Evolutionary conservation across 2,888 invertebrate species (phyloP).

Genomic region (Mamestra brassicae): DNA sequence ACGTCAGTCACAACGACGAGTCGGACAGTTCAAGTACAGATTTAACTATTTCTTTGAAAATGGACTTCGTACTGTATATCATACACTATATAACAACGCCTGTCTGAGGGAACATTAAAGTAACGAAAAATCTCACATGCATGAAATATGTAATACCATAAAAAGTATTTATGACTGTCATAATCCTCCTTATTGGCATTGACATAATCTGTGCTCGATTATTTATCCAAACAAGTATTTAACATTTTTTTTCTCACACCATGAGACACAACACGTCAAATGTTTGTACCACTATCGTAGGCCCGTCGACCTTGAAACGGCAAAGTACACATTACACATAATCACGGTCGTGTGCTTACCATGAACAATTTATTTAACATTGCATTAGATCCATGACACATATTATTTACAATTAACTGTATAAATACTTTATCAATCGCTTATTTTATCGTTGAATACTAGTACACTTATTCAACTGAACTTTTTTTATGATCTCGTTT

Average conservation of each 20-base stretch:
- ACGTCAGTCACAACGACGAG: no score
- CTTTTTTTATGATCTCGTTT: no score
- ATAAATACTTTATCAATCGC: slow-evolving; percentile 7
- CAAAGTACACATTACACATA: slow-evolving; percentile 35
- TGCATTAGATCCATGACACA: slow-evolving; percentile 17
- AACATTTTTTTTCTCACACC: slow-evolving; percentile 14
- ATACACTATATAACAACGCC: no score
- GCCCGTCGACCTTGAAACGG: slow-evolving; percentile 43
- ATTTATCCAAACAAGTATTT: background rate
- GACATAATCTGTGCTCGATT: background rate
- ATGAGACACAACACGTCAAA: slow-evolving; percentile 5
- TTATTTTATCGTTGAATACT: background rate
- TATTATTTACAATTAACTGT: slow-evolving; percentile 9
- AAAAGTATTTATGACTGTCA: no score
- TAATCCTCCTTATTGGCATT: background rate
- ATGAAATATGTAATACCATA: no score
- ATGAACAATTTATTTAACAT: slow-evolving; percentile 37
- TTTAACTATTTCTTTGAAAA: no score
- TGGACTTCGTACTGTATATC: no score
- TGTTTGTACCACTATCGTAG: slow-evolving; percentile 18
- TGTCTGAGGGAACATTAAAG: no score
- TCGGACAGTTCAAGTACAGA: no score
- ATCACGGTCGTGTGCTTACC: slow-evolving; percentile 31
- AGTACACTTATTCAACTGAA: background rate
- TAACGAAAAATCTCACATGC: no score